phyloP scores from a whole-genome alignment of 2,888 invertebrate species.

The Tinea pellionella region DNA sequence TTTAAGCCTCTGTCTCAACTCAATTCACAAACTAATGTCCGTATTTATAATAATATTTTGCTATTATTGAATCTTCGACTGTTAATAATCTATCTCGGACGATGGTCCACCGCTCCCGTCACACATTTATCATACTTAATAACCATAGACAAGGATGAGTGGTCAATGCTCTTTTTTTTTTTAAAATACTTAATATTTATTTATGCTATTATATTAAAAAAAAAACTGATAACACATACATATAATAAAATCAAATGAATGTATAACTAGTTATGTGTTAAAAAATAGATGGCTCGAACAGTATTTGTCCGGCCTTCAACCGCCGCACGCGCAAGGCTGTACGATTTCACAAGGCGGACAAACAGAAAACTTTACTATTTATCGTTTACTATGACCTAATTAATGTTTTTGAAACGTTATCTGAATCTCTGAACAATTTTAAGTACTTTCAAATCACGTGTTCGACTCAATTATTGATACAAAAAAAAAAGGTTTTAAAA shows the following conservation, averaged over 20 bases:
- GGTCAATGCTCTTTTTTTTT: neutral
- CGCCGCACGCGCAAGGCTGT: constrained; percentile 45
- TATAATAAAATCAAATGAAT: too few relatives aligned
- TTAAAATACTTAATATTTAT: too few relatives aligned
- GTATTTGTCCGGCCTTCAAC: constrained; percentile 55
- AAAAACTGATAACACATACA: neutral
- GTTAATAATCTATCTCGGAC: constrained; percentile 43
- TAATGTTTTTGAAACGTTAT: neutral
- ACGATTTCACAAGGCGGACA: constrained; percentile 42
- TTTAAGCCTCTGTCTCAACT: too few relatives aligned
- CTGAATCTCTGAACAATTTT: neutral
- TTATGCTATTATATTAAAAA: neutral
- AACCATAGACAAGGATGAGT: neutral
- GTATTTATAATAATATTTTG: too few relatives aligned
- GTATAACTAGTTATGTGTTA: neutral
- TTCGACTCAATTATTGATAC: constrained; percentile 23
- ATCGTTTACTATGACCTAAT: constrained; percentile 11
- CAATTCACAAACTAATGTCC: too few relatives aligned
- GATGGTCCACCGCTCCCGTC: neutral
- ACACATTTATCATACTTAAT: neutral
- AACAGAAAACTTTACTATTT: constrained; percentile 32
- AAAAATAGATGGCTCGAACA: neutral
- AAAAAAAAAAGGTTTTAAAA: constrained; percentile 45
- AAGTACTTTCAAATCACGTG: constrained; percentile 31
- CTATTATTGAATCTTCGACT: constrained; percentile 16